Conservation (phyloP, 2,113 vertebrate species). For the Octodon degus region DNA sequence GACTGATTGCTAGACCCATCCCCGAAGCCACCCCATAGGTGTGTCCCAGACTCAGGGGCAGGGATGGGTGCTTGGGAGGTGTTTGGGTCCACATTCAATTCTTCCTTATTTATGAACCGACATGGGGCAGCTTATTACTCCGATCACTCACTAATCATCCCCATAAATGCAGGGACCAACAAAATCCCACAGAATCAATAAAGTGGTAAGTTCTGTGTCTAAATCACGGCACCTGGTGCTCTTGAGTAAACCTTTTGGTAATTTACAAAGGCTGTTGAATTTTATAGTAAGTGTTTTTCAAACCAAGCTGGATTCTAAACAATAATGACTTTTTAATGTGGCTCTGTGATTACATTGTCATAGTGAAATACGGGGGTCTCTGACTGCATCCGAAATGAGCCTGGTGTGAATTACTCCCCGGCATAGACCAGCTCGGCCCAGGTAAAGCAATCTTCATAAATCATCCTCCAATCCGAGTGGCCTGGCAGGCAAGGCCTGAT, state of each 20-base stretch:
- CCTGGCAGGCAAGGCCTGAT: constrained; percentile 89
- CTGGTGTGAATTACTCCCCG: constrained; percentile 93
- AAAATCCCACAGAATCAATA: constrained; percentile 90
- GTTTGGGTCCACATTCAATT: constrained; percentile 79
- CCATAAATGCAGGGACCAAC: constrained; percentile 85
- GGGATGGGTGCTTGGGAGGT: constrained; percentile 65
- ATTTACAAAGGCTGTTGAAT: constrained; percentile 96
- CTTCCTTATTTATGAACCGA: constrained; percentile 87
- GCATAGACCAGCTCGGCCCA: constrained; percentile 91
- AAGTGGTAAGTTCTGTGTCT: constrained; percentile 89
- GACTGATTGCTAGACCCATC: neutral
- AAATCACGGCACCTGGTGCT: constrained; percentile 93
- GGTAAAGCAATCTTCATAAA: constrained; percentile 99
- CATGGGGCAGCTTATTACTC: constrained; percentile 87
- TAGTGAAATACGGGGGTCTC: constrained; percentile 95
- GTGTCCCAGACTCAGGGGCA: constrained; percentile 1
- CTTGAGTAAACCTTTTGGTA: constrained; percentile 94
- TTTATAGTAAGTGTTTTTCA: constrained; percentile 98
- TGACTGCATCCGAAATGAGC: constrained; percentile 93
- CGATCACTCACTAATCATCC: constrained; percentile 92
- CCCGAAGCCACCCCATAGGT: neutral
- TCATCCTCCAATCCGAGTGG: constrained; percentile 97
- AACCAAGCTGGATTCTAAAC: constrained; percentile 98
- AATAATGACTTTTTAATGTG: constrained; percentile 99
- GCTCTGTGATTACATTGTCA: constrained; percentile 99